These are phyloP conservation scores for Phacellophora camtschatica DNA, from an alignment of 30 jellyfish, hydroid and myxozoan species.

Conservation along the genomic window DNA sequence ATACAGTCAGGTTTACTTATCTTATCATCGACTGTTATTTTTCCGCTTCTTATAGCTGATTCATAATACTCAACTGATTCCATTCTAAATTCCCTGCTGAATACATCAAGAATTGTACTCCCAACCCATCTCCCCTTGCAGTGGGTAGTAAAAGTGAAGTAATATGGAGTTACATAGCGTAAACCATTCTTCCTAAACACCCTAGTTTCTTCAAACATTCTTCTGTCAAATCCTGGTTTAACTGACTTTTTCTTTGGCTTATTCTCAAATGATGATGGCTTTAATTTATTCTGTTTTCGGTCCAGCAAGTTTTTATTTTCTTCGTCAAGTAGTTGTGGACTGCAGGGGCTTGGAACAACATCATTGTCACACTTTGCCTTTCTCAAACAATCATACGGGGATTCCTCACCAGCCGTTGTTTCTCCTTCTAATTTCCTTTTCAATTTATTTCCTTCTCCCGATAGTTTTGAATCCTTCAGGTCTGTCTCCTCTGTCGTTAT, in stretches of 20 bases:
- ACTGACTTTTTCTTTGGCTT: not conserved
- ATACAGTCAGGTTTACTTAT: slow-evolving; percentile 48
- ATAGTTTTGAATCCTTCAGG: too few relatives aligned
- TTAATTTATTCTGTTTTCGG: too few relatives aligned
- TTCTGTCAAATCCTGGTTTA: slow-evolving; percentile 81
- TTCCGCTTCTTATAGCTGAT: slow-evolving; percentile 78
- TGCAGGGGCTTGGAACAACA: too few relatives aligned
- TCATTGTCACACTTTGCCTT: too few relatives aligned
- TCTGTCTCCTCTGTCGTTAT: too few relatives aligned
- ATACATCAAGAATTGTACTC: slow-evolving; percentile 58
- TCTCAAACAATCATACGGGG: too few relatives aligned
- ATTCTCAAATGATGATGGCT: not conserved
- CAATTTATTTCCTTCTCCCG: too few relatives aligned
- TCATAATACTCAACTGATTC: slow-evolving; percentile 79
- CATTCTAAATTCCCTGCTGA: slow-evolving; percentile 87
- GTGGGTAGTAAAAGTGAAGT: slow-evolving; percentile 82
- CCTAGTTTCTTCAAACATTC: slow-evolving; percentile 85
- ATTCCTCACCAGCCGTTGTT: too few relatives aligned
- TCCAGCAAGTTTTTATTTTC: too few relatives aligned
- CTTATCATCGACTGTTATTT: slow-evolving; percentile 78
- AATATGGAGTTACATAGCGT: slow-evolving; percentile 86
- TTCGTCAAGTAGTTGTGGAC: too few relatives aligned
- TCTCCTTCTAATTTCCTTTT: too few relatives aligned
- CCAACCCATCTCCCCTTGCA: slow-evolving; percentile 94
- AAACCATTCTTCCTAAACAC: slow-evolving; percentile 46